Base-by-base conservation (phyloP, 2,888 invertebrate species). In the Drosophila suboccidentalis region DNA sequence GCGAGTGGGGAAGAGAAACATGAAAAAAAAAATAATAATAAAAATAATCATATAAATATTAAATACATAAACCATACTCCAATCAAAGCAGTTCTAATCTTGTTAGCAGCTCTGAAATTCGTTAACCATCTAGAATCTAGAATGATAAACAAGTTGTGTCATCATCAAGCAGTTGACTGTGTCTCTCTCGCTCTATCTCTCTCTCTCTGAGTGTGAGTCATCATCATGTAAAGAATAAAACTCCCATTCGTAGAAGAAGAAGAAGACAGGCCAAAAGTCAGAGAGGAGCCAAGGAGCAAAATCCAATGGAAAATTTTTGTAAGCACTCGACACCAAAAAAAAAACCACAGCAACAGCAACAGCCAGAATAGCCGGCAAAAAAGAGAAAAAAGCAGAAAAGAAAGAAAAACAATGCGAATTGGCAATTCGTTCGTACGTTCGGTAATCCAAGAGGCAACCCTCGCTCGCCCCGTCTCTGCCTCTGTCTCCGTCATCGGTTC, bases 271-370 rank as follows among this genome's bases (percentile, higher is more conserved):
- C 58, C 71, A 63, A 67, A 61, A 41, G 50, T 41, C 58, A 59
- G 50, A 64, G 47, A 71, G 61, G 47, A 50, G 39, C n/a, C 43
- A 54, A 53, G 55, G 58, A 50, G 51, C 58, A 51, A 66, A 64
- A 73, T 44, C 54, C 83, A 79, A 85, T 87, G 87, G 85, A 85
- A 85, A 81, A 79, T 88, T 87, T 85, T 73, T 49, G 15, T 67
- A 19, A 53, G 57, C 61, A 39, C 59, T 55, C 69, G 57, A 57
- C 47, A 66, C 69, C 41, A 66, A 75, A 69, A 59, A 39, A 38
- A 41, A 17, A 41, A n/a, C n/a, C n/a, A 26, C 46, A 44, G 54
- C n/a, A 46, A 63, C 54, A 58, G 36, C 49, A 63, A 68, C 17
- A 59, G 19, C 13, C 13, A 43, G n/a, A 51, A 38, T 41, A 62